Base-by-base conservation (phyloP, 2,888 invertebrate species). In the Scotopteryx bipunctaria region DNA sequence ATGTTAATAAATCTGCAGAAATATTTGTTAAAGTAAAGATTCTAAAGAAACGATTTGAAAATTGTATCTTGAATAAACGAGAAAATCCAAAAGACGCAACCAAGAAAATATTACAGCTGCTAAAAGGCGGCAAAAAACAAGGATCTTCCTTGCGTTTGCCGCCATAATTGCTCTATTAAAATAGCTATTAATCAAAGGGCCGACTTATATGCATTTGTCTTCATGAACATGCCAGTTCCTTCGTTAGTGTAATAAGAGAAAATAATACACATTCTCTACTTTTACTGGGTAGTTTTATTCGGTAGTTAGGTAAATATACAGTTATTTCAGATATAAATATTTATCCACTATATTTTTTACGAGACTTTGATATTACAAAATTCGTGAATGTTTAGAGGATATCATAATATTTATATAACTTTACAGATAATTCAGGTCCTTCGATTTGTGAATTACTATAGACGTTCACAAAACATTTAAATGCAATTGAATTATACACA, bases 161-260 rank as follows among this genome's bases (percentile, higher is more conserved):
- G 49, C 59, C 47, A 64, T 75, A 75, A 78, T 76, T 69, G 68
- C 64, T 73, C 73, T 71, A 79, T 78, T 78, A 78, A 74, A 72
- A 64, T 57, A 61, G 59, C 71, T 69, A 79, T 83, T 82, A 78
- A 81, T 82, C 78, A 80, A 78, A 69, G 62, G 32, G 52, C 47
- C 49, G 60, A 45, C 31, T 42, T 40, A 33, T 49, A 49, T 41
- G 57, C 53, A 59, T 61, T 55, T 48, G 55, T 61, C 61, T 59
- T 57, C 54, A 57, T 63, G 27, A 54, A 43, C 52, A 37, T 33
- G 42, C 36, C 17, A 31, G 31, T 5, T 8, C 36, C n/a, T 29
- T 23, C 11, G 8, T 38, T 40, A 41, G 23, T 41, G 16, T 29
- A 38, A 47, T 33, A 9, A 46, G 16, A 38, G 48, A 42, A 42